These are phyloP conservation scores for Sisor rabdophorus DNA, from an alignment of 2,113 vertebrate species.

Conservation along the genomic window DNA sequence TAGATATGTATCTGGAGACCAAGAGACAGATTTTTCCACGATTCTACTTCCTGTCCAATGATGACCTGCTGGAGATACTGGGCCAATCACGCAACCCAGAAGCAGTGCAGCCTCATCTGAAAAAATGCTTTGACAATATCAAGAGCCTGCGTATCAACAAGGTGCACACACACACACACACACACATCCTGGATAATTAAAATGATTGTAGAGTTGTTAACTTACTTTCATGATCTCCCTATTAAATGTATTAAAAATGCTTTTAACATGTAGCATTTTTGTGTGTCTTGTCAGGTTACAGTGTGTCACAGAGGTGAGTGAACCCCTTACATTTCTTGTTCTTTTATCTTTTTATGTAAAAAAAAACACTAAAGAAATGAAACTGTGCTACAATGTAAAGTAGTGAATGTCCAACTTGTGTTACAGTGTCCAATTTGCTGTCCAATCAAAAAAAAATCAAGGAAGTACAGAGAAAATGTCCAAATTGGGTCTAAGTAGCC, in stretches of 20 bases:
- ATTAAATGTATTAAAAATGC: not conserved
- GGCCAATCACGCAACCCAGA: conserved; percentile 82
- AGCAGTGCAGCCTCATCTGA: conserved; percentile 83
- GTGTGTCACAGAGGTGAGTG: too few species aligned
- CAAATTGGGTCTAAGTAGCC: too few species aligned
- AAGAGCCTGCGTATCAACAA: conserved; percentile 75
- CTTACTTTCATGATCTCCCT: not conserved
- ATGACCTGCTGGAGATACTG: conserved; percentile 84
- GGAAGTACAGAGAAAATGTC: too few species aligned
- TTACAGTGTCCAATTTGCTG: too few species aligned
- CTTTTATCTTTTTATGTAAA: too few species aligned
- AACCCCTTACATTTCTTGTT: too few species aligned
- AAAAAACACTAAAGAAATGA: too few species aligned
- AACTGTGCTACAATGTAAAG: too few species aligned
- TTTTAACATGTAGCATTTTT: too few species aligned
- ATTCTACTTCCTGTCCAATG: conserved; percentile 87
- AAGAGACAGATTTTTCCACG: conserved; percentile 85
- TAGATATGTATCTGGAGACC: conserved; percentile 85
- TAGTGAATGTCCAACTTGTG: too few species aligned
- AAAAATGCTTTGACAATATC: conserved; percentile 88
- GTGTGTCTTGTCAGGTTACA: too few species aligned
- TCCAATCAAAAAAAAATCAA: too few species aligned
- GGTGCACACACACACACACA: conserved; percentile 52
- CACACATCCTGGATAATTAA: not conserved
- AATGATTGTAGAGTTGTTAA: not conserved